These are phyloP conservation scores for Macrosoma leucophasiata DNA, from an alignment of 2,888 invertebrate genomes.

Conservation along the genomic window DNA sequence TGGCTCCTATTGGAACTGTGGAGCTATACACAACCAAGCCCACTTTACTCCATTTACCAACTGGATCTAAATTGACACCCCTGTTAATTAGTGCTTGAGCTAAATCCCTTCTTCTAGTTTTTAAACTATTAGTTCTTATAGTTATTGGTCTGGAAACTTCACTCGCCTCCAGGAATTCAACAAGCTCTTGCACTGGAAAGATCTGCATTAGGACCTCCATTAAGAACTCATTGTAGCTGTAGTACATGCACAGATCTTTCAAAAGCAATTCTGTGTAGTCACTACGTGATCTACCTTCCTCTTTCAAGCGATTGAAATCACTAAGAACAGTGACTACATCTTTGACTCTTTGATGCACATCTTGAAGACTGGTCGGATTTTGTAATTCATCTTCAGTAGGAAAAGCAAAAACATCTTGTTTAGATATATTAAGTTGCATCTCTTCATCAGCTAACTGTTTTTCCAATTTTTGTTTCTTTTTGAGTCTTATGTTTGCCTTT, in stretches of 20 bases:
- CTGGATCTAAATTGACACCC: slow-evolving; percentile 98
- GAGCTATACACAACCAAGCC: slow-evolving; percentile 97
- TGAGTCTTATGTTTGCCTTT: slow-evolving; percentile 85
- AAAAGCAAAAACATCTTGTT: slow-evolving; percentile 85
- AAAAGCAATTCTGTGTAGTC: slow-evolving; percentile 89
- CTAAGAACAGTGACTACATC: slow-evolving; percentile 87
- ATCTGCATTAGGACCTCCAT: slow-evolving; percentile 95
- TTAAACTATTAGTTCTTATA: slow-evolving; percentile 96
- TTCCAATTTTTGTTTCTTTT: slow-evolving; percentile 81
- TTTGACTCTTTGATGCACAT: slow-evolving; percentile 92
- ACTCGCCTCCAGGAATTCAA: slow-evolving; percentile 97
- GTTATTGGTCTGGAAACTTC: slow-evolving; percentile 96
- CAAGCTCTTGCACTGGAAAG: slow-evolving; percentile 88
- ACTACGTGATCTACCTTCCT: slow-evolving; percentile 80
- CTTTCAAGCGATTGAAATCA: slow-evolving; percentile 84
- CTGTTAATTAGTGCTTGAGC: slow-evolving; percentile 96
- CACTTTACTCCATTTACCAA: slow-evolving; percentile 99
- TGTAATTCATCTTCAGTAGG: slow-evolving; percentile 85
- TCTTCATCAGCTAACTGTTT: slow-evolving; percentile 86
- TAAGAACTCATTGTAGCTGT: slow-evolving; percentile 97
- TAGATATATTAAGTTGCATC: slow-evolving; percentile 85
- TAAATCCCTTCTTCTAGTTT: slow-evolving; percentile 92
- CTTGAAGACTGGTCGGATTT: slow-evolving; percentile 84
- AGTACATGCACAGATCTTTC: slow-evolving; percentile 93
- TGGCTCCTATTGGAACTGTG: slow-evolving; percentile 97